Conservation (phyloP, 2,797 vertebrate species). For the Clamator glandarius region DNA sequence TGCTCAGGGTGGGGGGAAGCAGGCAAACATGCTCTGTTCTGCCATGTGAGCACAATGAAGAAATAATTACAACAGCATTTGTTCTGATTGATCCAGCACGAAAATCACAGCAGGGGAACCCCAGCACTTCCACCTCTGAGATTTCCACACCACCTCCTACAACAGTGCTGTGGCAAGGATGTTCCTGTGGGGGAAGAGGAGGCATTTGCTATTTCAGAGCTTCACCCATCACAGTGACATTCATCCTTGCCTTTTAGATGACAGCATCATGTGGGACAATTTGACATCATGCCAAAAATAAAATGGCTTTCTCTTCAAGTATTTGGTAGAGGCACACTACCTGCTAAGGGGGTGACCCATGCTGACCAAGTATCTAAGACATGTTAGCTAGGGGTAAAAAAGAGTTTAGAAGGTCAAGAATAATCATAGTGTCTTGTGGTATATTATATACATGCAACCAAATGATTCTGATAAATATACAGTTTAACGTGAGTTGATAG, state of each 20-base stretch:
- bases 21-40: rapidly evolving
- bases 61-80: background rate
- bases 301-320: background rate
- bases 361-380: background rate
- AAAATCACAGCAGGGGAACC: constrained; percentile 18
- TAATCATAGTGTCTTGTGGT: background rate
- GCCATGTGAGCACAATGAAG: background rate
- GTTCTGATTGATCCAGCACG: background rate
- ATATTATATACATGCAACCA: background rate
- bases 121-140: background rate
- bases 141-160: background rate
- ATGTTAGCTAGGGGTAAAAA: background rate
- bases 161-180: background rate
- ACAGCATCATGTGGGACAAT: background rate
- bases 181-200: background rate
- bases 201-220: background rate
- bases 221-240: background rate
- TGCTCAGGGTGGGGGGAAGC: background rate
- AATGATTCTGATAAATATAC: background rate
- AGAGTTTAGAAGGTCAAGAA: background rate
- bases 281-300: background rate
- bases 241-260: background rate
- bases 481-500: background rate
- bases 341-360: background rate
- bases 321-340: background rate